Base-by-base conservation (phyloP, 2,113 vertebrate genomes). In the Acrocephalus arundinaceus region DNA sequence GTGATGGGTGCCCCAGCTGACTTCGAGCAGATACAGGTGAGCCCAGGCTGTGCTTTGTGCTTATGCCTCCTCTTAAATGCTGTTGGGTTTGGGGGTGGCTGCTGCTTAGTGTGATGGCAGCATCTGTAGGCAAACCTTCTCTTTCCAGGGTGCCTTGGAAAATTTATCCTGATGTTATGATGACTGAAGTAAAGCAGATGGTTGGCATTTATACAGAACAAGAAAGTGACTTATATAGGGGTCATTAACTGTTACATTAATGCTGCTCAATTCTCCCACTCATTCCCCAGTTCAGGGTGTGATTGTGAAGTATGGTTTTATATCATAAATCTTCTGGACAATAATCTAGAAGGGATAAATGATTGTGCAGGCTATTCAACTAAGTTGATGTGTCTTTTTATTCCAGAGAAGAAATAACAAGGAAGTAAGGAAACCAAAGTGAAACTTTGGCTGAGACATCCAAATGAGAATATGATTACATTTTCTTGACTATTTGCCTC, bases 11-110 rank as follows among this genome's bases (percentile, higher is more conserved):
- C 7, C 23, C 43, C 21, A 84, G 28, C 20, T 77, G 19, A 7
- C 25, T 75, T 67, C 48, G 21, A 39, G 41, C 24, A 79, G 31
- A 2, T 48, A 11, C 6, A 45, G 4, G 3, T 35, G 30, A 83
- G 7, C 24, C 8, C 18, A 33, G 8, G 8, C 48, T 65, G 21
- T 28, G 25, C 49, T 41, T 7, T 65, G 21, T 28, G 25, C 49
- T 41, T 7, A 30, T 39, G 15, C 11, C 35, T 57, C 20, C 3
- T 5, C 6, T 59, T 45, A n/a, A 33, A 16, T 81, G 20, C 8
- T 7, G 2, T 0, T n/a, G 49, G 4, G 0, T 7, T 7, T 2
- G 0, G 20, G 9, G 12, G 28, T 68, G 11, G 7, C 27, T 83
- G 30, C 31, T 61, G 24, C 58, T 65, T 46, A 21, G 13, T 10